Evolutionary conservation across 2,797 vertebrate species (phyloP), one percentile per base, ranked within the genome.

Genomic region (Thripadectes ignobilis): DNA sequence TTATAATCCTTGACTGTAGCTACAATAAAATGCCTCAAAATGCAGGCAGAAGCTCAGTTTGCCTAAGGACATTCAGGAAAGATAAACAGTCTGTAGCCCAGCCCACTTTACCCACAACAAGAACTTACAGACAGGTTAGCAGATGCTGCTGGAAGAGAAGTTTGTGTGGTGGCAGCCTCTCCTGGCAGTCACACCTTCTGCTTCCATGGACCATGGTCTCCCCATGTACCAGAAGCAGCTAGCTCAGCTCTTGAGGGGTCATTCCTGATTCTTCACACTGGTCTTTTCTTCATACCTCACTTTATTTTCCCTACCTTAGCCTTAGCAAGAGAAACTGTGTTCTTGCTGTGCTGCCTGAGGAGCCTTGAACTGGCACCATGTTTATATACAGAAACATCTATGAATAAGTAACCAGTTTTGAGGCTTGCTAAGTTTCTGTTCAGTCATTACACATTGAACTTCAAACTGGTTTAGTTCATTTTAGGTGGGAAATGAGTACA

Each of bases 241-340:
- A 95, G 59, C 32, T 84, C 83, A 88, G 83, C 34, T 90, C 34
- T 38, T 75, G 58, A 86, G 54, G 52, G 87, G 17, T 75, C 74
- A 51, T 90, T 74, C 38, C 16, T 86, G 22, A 22, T 80, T 94
- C 76, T 77, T 92, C 54, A 51, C 77, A 78, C 1, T 30, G 41
- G 38, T 68, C 73, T 92, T 88, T 89, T 65, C 55, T 71, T 49
- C 38, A 59, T 61, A 38, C 29, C 19, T 92, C 23, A 24, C 14
- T 81, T 68, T 75, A 54, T 93, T 93, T 90, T 95, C 52, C 23
- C 58, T 78, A 62, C 10, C 63, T 79, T 87, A 78, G 24, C 43
- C 61, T 83, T 59, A 38, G 54, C 39, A 55, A 93, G 49, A 61
- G 52, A 68, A 94, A 54, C 59, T 49, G 2, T 46, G 27, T 36